Evolutionary conservation across 2,797 vertebrate genomes (phyloP), one percentile per base, ranked within the genome.

Genomic region (Epinephelus coioides): DNA sequence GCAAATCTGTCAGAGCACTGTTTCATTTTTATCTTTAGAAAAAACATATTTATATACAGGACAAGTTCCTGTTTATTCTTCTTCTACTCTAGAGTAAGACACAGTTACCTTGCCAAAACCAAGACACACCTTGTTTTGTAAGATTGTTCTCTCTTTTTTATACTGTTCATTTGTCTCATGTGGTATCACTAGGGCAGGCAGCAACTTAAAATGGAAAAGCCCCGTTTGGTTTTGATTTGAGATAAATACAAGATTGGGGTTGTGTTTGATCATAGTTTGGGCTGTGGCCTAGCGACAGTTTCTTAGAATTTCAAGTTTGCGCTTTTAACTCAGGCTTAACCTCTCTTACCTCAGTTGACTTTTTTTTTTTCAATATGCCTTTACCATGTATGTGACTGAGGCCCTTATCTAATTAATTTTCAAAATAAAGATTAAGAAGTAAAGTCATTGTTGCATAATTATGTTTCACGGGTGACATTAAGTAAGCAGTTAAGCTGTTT

Each of bases 191-290:
- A 55, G 60, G 82, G 79, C 73, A 89, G 62, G 85, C 86, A 86
- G 78, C 53, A 69, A 61, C 84, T 84, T 80, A 79, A 88, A 88
- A 92, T 88, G 83, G 66, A 93, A 94, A 94, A 94, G 88, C 91
- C 94, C 91, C 86, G 57, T 89, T 91, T 71, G 86, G 83, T 88
- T 93, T 92, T 89, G 76, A 89, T 92, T 88, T 84, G 70, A 89
- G 82, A 91, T 85, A 73, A 82, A 90, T 79, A 50, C 63, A 69
- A 86, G 65, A 83, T 88, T 86, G 21, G 65, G 50, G 78, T 86
- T 79, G 61, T 84, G 85, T 94, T 90, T 92, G 86, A 90, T 92
- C 71, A 68, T 77, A 57, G 73, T 80, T 88, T 76, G 86, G 87
- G 86, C 85, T 91, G 90, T 88, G 87, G 84, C 87, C 81, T 83